Conservation (phyloP, 2,888 invertebrate species). For the Pycnomerus fuliginosus region DNA sequence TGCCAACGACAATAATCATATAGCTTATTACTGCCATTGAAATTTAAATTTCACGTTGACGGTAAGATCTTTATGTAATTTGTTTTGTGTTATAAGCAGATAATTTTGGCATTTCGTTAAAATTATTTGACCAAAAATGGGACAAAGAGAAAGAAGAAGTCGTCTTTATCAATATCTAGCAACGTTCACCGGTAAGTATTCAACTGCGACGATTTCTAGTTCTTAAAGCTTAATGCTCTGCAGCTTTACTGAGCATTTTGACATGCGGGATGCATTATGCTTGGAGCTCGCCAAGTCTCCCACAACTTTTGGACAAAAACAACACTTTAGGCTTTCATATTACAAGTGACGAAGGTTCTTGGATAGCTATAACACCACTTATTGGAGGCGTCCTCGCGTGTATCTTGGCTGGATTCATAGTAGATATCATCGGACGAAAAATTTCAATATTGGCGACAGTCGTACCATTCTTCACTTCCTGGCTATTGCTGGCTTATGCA, state of each 20-base stretch:
- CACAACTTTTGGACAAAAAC: neutral
- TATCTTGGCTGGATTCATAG: neutral
- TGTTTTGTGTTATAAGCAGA: too few species aligned
- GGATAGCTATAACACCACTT: slow-evolving; percentile 1
- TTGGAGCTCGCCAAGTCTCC: slow-evolving; percentile 8
- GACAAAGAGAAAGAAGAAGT: too few species aligned
- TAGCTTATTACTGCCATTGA: too few species aligned
- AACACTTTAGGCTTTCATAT: neutral
- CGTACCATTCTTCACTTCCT: slow-evolving; percentile 2
- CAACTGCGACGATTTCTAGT: too few species aligned
- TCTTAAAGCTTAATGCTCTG: slow-evolving; percentile 8
- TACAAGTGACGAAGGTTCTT: slow-evolving; percentile 1
- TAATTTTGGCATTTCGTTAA: too few species aligned
- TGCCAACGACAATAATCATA: too few species aligned
- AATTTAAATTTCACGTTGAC: too few species aligned
- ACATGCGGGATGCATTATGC: slow-evolving; percentile 1
- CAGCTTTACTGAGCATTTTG: slow-evolving; percentile 1
- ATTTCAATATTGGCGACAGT: slow-evolving; percentile 1
- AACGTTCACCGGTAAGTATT: too few species aligned
- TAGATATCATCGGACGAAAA: slow-evolving; percentile 7
- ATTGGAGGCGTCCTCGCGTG: slow-evolving; percentile 3
- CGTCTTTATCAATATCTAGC: too few species aligned
- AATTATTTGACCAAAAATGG: too few species aligned
- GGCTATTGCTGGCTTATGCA: slow-evolving; percentile 2
- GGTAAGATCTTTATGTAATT: too few species aligned